Conservation (phyloP, 2,113 vertebrate species). For the Oostethus manadensis region DNA sequence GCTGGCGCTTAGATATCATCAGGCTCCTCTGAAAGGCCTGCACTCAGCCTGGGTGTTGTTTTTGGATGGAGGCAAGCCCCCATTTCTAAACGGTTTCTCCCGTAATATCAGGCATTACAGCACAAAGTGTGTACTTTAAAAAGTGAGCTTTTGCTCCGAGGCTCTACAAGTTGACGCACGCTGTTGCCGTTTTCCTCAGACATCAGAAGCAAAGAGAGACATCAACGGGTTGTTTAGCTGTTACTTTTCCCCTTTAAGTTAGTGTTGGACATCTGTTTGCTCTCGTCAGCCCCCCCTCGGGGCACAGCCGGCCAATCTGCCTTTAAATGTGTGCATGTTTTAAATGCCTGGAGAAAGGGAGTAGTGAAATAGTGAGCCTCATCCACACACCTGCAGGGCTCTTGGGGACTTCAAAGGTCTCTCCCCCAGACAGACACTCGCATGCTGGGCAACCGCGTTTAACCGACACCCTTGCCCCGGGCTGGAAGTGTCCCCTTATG, state of each 20-base stretch:
- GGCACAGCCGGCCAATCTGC: slow-evolving; percentile 43
- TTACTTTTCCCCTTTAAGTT: slow-evolving; percentile 62
- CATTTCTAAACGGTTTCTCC: slow-evolving; percentile 31
- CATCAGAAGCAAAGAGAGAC: slow-evolving; percentile 57
- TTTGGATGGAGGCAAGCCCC: slow-evolving; percentile 29
- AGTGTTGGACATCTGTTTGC: slow-evolving; percentile 77
- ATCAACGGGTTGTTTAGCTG: slow-evolving; percentile 55
- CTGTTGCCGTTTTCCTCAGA: slow-evolving; percentile 45
- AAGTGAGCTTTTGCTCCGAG: slow-evolving; percentile 31
- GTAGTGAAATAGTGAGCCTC: slow-evolving; percentile 56
- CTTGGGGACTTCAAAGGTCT: slow-evolving; percentile 64
- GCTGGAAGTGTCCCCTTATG: slow-evolving; percentile 43
- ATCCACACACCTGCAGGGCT: slow-evolving; percentile 69
- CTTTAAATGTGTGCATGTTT: slow-evolving; percentile 65
- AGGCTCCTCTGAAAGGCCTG: slow-evolving; percentile 32
- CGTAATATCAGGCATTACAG: slow-evolving; percentile 25
- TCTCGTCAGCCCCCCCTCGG: slow-evolving; percentile 57
- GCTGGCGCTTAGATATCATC: slow-evolving; percentile 51
- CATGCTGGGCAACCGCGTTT: slow-evolving; percentile 55
- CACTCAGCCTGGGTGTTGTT: slow-evolving; percentile 43
- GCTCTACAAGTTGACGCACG: slow-evolving; percentile 63
- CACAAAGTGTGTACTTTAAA: slow-evolving; percentile 11
- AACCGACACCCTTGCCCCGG: slow-evolving; percentile 63
- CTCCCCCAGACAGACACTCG: slow-evolving; percentile 51
- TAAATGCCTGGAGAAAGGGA: slow-evolving; percentile 58